Base-by-base conservation (phyloP, 2,888 invertebrate species). In the Bimastos eiseni region DNA sequence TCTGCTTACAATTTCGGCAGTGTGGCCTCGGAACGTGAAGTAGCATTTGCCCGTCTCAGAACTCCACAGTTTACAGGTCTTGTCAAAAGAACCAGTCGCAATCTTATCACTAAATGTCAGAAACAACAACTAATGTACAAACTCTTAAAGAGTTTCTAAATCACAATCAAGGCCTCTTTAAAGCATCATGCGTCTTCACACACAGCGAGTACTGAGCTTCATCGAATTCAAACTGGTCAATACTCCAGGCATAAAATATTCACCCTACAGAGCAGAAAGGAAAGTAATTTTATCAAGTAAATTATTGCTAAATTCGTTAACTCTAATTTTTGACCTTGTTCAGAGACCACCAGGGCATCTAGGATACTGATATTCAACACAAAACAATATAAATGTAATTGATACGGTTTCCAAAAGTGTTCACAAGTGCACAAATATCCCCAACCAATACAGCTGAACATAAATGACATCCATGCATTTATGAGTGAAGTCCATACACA, bases 41-140 rank as follows among this genome's bases (percentile, higher is more conserved):
- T 94, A 95, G 92, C 95, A 95, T 92, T 95, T 95, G 0, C 95
- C 95, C 11, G 94, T 94, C 88, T 95, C 95, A 70, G 94, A 93
- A 92, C 94, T 95, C 95, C 95, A 95, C 83, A 95, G 91, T 91
- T 94, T 94, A 92, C 94, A 94, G 0, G 95, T 95, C 92, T 95
- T 95, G 92, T 95, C 95, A 93, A 95, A 95, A 11, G 95, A 95
- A 24, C 95, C 95, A 30, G 95, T 95, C 4, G 94, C 95, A 89
- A 95, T 94, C 93, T 95, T 95, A 92, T 95, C 95, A 17, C 95
- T 95, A 93, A 37, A 94, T 94, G 70, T n/a, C 4, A 70, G 6
- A 70, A 30, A n/a, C 30, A 70, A 70, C 11, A 70, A n/a, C n/a
- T n/a, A 30, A 8, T 70, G 30, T 13, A 13, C n/a, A 70, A n/a